A percentile compares a stretch with the other conserved stretches of the same genome.
Conservation (phyloP, 2,797 vertebrate genomes). For the Sphenopsis melanotis region DNA sequence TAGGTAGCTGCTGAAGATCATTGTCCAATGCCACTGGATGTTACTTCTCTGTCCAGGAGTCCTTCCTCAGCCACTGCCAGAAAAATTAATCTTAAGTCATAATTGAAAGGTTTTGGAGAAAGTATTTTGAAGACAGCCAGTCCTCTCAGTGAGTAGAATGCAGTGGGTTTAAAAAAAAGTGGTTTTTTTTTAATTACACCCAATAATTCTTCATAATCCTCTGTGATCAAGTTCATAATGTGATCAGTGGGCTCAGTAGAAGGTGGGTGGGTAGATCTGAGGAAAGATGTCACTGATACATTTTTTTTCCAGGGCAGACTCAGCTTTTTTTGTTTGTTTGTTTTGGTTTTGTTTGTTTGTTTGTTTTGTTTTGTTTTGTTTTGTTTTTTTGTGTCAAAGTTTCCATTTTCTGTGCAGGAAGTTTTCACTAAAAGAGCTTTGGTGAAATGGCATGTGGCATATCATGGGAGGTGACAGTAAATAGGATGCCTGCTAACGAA, state of each 20-base stretch:
- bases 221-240: neutral
- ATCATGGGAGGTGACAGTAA: slow-evolving; percentile 13
- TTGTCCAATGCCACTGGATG: neutral
- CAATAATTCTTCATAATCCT: neutral
- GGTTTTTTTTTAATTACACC: neutral
- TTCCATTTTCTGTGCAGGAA: slow-evolving; percentile 48
- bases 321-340: neutral
- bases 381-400: neutral
- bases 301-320: neutral
- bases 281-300: neutral
- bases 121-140: neutral
- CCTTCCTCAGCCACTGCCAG: neutral
- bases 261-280: neutral
- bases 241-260: neutral
- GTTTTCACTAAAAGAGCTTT: neutral
- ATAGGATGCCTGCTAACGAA: slow-evolving; percentile 53
- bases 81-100: neutral
- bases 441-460: neutral
- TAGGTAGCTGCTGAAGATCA: neutral
- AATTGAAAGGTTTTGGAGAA: neutral
- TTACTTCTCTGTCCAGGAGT: neutral
- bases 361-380: no score
- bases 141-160: neutral
- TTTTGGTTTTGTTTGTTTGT: no score
- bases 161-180: neutral